phyloP scores from a whole-genome alignment of 2,113 vertebrate genomes.

The Eretmodus cyanostictus region DNA sequence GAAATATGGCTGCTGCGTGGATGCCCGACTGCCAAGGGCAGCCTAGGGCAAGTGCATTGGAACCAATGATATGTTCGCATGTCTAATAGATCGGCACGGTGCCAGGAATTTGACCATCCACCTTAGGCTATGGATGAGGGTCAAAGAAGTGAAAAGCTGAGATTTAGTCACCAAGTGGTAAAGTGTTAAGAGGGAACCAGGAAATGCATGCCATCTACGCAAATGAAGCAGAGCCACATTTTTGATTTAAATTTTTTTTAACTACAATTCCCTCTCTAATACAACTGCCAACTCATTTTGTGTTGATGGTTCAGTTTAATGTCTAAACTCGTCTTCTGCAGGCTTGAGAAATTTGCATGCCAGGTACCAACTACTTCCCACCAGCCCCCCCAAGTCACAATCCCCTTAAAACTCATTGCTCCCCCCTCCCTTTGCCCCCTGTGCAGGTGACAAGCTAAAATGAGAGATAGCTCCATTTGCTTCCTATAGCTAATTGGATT shows the following conservation, averaged over 20 bases:
- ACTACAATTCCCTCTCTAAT: neutral
- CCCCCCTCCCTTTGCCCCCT: neutral
- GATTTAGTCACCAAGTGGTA: constrained; percentile 9
- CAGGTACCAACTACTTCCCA: neutral
- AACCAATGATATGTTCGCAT: constrained; percentile 36
- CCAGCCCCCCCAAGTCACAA: neutral
- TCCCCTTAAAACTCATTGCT: constrained; percentile 30
- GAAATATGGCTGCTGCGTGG: constrained; percentile 34
- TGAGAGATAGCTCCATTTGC: constrained; percentile 66
- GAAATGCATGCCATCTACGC: neutral
- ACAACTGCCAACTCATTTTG: neutral
- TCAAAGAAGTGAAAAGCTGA: neutral
- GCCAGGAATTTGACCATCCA: constrained; percentile 23
- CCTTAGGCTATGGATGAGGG: constrained; percentile 17
- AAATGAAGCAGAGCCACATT: neutral
- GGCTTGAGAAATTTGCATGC: constrained; percentile 10
- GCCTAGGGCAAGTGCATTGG: constrained; percentile 19
- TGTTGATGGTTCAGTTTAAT: neutral
- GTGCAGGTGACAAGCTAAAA: constrained; percentile 55
- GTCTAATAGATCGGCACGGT: constrained; percentile 29
- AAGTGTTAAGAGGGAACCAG: neutral
- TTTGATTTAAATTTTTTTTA: neutral
- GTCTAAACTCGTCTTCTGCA: neutral
- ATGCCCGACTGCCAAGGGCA: constrained; percentile 37
- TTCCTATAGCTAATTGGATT: constrained; percentile 71